These are phyloP conservation scores for Ceratothoa steindachneri DNA, from an alignment of 2,888 invertebrate species.

Conservation along the genomic window DNA sequence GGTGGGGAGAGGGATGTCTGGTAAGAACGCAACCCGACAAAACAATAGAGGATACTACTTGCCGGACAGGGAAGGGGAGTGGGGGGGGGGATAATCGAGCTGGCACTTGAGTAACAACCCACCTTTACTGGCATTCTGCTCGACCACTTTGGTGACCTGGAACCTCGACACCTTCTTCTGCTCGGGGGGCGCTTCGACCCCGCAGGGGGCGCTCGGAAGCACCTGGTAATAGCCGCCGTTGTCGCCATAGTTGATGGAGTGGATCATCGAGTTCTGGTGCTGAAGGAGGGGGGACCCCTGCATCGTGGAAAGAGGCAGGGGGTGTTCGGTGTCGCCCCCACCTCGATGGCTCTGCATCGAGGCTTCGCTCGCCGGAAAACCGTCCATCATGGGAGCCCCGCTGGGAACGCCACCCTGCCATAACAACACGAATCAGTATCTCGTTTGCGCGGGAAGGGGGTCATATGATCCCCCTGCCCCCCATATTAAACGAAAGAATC, in stretches of 20 bases:
- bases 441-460: no score
- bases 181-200: background rate
- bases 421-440: no score
- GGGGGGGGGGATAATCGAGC: no score
- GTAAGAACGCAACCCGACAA: no score
- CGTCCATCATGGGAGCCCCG: background rate
- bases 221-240: background rate
- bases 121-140: background rate
- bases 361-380: background rate
- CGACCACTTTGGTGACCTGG: conserved; percentile 7
- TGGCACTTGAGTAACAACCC: no score
- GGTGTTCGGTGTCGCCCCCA: background rate
- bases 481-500: no score
- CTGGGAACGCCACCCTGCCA: background rate
- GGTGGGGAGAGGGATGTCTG: no score
- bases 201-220: background rate
- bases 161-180: background rate
- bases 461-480: no score
- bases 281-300: background rate
- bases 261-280: background rate
- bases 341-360: background rate
- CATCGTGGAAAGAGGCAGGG: background rate
- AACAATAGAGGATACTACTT: no score
- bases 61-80: no score
- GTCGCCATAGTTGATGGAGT: background rate